Evolutionary conservation across 2,797 vertebrate genomes (phyloP).

Genomic region (Intellagama lesueurii): DNA sequence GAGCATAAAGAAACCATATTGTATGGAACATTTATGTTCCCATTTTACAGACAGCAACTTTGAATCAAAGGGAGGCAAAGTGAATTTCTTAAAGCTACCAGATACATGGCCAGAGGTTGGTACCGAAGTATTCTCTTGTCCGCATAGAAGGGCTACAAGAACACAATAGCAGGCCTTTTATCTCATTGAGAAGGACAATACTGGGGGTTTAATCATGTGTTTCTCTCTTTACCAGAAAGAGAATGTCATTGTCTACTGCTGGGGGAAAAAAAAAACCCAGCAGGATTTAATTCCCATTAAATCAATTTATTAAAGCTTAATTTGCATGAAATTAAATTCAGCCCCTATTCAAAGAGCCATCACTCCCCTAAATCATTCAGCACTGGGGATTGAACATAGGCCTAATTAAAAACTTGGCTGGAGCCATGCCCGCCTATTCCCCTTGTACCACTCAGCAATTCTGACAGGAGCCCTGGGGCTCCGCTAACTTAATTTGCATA

Average conservation of each 20-base stretch:
- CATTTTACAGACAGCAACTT: neutral
- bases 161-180: neutral
- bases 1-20: neutral
- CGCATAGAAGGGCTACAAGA: neutral
- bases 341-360: constrained; percentile 71
- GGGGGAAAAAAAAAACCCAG: constrained; percentile 62
- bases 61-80: neutral
- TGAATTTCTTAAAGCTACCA: neutral
- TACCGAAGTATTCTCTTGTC: neutral
- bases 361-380: constrained; percentile 72
- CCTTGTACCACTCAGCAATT: constrained; percentile 26
- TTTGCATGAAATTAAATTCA: constrained; percentile 79
- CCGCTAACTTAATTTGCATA: constrained; percentile 10
- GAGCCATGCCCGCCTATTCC: constrained; percentile 56
- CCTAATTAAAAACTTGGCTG: constrained; percentile 71
- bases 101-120: neutral
- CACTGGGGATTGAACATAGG: constrained; percentile 61
- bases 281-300: constrained; percentile 76
- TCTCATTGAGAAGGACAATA: neutral
- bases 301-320: constrained; percentile 76
- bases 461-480: neutral
- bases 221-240: rapidly evolving
- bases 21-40: too few relatives aligned
- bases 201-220: constrained; percentile 28
- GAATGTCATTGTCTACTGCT: constrained; percentile 62